Evolutionary conservation across 1,140 invertebrate species (phyloP).

Genomic region (Drosophila quadrilineata): DNA sequence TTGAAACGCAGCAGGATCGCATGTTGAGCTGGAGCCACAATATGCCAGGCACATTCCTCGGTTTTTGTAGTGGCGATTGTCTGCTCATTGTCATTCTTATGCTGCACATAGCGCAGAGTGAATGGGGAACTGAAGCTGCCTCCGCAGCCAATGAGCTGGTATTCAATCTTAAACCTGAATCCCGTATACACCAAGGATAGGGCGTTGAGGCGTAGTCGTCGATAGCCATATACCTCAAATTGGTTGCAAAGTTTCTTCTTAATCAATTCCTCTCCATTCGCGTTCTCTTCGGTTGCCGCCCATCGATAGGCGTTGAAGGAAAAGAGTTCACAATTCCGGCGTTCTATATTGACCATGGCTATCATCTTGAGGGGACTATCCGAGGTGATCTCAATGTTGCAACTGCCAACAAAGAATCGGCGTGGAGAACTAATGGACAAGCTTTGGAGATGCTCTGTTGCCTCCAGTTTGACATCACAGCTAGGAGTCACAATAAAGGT

Average conservation of each 20-base stretch:
- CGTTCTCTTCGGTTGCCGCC: neutral
- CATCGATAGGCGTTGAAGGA: slow-evolving; percentile 32
- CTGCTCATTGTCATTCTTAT: neutral
- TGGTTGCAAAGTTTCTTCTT: slow-evolving; percentile 35
- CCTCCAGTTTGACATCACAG: slow-evolving; percentile 87
- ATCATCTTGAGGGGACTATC: slow-evolving; percentile 31
- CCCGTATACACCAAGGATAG: slow-evolving; percentile 63
- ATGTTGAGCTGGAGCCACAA: slow-evolving; percentile 87
- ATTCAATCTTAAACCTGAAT: slow-evolving; percentile 82
- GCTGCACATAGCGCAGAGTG: slow-evolving; percentile 63
- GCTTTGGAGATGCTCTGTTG: slow-evolving; percentile 82
- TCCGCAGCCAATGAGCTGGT: slow-evolving; percentile 82
- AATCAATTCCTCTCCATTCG: slow-evolving; percentile 12
- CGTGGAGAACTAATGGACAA: neutral
- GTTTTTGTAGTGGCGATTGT: slow-evolving; percentile 58
- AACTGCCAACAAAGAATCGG: slow-evolving; percentile 4
- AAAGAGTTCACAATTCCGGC: neutral
- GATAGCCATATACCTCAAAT: slow-evolving; percentile 50
- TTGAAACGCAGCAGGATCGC: slow-evolving; percentile 86
- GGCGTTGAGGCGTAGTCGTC: slow-evolving; percentile 15
- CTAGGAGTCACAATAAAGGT: slow-evolving; percentile 82
- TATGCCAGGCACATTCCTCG: slow-evolving; percentile 89
- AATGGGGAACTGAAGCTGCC: slow-evolving; percentile 82
- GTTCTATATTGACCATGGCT: slow-evolving; percentile 15
- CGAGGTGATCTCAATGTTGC: slow-evolving; percentile 32